Base-by-base conservation (phyloP, 2,888 invertebrate species). In the Himalopsyche tibetana region DNA sequence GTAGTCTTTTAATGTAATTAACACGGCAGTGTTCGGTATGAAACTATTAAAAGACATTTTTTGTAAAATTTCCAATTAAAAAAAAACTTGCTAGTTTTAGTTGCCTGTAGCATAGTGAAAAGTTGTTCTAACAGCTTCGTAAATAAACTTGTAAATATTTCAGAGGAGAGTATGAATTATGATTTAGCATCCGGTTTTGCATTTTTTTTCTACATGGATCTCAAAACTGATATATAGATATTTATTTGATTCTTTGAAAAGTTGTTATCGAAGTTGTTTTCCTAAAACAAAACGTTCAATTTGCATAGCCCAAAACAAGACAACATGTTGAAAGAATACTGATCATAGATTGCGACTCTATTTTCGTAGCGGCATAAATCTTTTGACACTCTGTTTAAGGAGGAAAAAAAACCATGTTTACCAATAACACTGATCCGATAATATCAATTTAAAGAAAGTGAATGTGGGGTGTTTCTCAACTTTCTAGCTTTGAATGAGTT, bases 391-490 rank as follows among this genome's bases (percentile, higher is more conserved):
- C 74, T 6, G 74, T 36, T 74, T 74, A 36, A 38, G 74, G 36
- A 51, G 51, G n/a, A 15, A 28, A 74, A 74, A 74, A 74, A 74
- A 36, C 74, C 12, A 2, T 36, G 74, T 74, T 74, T 74, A 74
- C 74, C 36, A 38, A 74, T 74, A 74, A 74, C 74, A 74, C n/a
- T 69, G 69, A 5, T 36, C 12, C 12, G 74, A 74, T 74, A 74
- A 5, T 74, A 74, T 74, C 74, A 12, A 38, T 36, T 74, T 36
- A 74, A 74, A 74, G 74, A 74, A 74, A 74, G 74, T 74, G 74
- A 74, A 74, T 74, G 74, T 36, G 19, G 74, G 19, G 36, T 74
- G 74, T 74, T 74, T 74, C 38, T 38, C 36, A 74, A 74, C 74
- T 74, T 74, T 74, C 74, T 74, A 36, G 36, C 12, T 74, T n/a